These are phyloP conservation scores for Polydesmus complanatus DNA, from an alignment of 2,888 invertebrate genomes.

Conservation along the genomic window DNA sequence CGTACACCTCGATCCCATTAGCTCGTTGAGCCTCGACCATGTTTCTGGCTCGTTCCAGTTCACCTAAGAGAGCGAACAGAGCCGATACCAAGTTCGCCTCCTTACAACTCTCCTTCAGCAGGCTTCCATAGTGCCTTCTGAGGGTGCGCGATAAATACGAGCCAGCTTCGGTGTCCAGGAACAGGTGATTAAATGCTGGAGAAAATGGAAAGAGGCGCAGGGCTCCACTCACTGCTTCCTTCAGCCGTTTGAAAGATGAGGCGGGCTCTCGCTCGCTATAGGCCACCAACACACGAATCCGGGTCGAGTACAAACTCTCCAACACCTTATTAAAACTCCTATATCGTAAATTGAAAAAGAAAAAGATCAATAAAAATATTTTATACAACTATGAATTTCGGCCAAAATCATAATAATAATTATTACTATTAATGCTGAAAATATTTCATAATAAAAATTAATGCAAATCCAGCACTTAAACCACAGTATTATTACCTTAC, in stretches of 20 bases:
- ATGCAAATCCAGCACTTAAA: no score
- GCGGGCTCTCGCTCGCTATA: conserved; percentile 23
- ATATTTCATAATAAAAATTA: no score
- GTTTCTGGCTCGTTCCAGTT: conserved; percentile 21
- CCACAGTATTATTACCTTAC: no score
- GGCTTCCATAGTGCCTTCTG: conserved; percentile 25
- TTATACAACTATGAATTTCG: no score
- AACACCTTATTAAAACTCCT: no score
- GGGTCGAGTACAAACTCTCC: conserved; percentile 9
- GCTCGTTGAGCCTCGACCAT: conserved; percentile 2
- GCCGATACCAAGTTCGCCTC: conserved; percentile 3
- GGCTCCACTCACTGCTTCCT: conserved; percentile 23
- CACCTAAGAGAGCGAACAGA: conserved; percentile 20
- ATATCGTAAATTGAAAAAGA: no score
- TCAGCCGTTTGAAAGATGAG: conserved; percentile 22
- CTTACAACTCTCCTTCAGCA: conserved; percentile 15
- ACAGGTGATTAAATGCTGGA: conserved; percentile 22
- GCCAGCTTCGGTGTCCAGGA: conserved; percentile 25
- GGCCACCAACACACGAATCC: conserved; percentile 23
- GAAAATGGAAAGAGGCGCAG: conserved; percentile 25
- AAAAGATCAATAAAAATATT: no score
- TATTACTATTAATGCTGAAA: no score
- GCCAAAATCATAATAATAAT: no score
- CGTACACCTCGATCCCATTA: not conserved
- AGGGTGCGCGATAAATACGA: conserved; percentile 26